phyloP scores from a whole-genome alignment of 2,888 invertebrate genomes.

The Trachelus troglodyta region DNA sequence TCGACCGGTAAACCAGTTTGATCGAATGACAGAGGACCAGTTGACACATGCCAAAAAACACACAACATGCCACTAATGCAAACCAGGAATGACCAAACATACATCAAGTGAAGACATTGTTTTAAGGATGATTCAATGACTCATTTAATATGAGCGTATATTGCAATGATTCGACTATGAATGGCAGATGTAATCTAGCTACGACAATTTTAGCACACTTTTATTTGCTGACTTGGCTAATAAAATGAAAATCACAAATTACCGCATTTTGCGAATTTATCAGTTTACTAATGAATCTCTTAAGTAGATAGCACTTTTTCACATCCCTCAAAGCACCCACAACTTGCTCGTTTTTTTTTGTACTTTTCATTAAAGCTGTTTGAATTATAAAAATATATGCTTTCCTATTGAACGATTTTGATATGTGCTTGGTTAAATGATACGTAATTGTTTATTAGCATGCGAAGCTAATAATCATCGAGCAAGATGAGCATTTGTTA shows the following conservation, averaged over 20 bases:
- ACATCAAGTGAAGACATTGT: slow-evolving; percentile 38
- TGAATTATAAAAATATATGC: neutral
- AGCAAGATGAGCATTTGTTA: slow-evolving; percentile 1
- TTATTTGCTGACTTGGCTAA: neutral
- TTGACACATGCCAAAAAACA: slow-evolving; percentile 64
- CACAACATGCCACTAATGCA: slow-evolving; percentile 65
- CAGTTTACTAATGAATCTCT: neutral
- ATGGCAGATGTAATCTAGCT: neutral
- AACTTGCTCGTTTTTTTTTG: neutral
- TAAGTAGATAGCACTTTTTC: neutral
- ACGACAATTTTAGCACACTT: neutral
- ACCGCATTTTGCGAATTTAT: neutral
- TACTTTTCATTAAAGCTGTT: neutral
- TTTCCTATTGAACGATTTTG: slow-evolving; percentile 17
- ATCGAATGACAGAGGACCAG: slow-evolving; percentile 57
- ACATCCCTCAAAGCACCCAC: neutral
- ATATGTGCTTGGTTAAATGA: slow-evolving; percentile 49
- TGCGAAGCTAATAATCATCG: slow-evolving; percentile 43
- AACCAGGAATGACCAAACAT: slow-evolving; percentile 61
- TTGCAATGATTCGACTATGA: neutral
- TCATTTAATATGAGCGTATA: neutral
- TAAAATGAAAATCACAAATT: neutral
- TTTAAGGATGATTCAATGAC: neutral
- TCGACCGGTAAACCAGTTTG: slow-evolving; percentile 55
- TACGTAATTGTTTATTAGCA: slow-evolving; percentile 43